Evolutionary conservation across 2,113 vertebrate genomes (phyloP).

Genomic region (Lutjanus erythropterus): DNA sequence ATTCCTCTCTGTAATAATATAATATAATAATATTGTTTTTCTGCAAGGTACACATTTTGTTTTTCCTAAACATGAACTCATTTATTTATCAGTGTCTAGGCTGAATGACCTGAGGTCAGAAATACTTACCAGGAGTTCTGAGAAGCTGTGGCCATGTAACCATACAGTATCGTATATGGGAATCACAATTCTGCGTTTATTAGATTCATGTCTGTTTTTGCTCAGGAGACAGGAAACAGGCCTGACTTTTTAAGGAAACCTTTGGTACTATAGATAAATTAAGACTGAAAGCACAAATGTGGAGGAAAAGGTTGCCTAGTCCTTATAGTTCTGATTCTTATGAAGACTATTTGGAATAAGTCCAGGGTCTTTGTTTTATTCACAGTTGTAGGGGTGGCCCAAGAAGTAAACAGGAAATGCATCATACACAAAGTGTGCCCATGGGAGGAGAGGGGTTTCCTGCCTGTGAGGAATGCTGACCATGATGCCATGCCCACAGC

Average conservation of each 20-base stretch:
- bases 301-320: slow-evolving; percentile 10
- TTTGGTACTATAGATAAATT: slow-evolving; percentile 22
- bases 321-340: slow-evolving; percentile 28
- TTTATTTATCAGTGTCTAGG: background rate
- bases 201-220: slow-evolving; percentile 46
- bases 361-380: slow-evolving; percentile 24
- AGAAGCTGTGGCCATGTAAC: slow-evolving; percentile 25
- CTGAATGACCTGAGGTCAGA: slow-evolving; percentile 20
- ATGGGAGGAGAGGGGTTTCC: slow-evolving; percentile 60
- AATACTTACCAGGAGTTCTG: slow-evolving; percentile 14
- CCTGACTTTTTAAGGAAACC: slow-evolving; percentile 33
- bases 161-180: slow-evolving; percentile 35
- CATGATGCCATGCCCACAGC: slow-evolving; percentile 41
- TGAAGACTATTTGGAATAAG: slow-evolving; percentile 27
- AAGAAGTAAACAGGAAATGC: slow-evolving; percentile 78
- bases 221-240: slow-evolving; percentile 53
- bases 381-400: slow-evolving; percentile 40
- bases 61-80: background rate
- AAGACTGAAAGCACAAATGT: slow-evolving; percentile 10
- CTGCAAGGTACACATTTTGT: background rate
- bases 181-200: slow-evolving; percentile 42
- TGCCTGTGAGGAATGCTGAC: slow-evolving; percentile 53
- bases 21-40: background rate
- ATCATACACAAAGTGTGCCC: slow-evolving; percentile 64
- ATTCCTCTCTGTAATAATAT: background rate